phyloP scores from a whole-genome alignment of 2,113 vertebrate genomes.

The Cavia porcellus region DNA sequence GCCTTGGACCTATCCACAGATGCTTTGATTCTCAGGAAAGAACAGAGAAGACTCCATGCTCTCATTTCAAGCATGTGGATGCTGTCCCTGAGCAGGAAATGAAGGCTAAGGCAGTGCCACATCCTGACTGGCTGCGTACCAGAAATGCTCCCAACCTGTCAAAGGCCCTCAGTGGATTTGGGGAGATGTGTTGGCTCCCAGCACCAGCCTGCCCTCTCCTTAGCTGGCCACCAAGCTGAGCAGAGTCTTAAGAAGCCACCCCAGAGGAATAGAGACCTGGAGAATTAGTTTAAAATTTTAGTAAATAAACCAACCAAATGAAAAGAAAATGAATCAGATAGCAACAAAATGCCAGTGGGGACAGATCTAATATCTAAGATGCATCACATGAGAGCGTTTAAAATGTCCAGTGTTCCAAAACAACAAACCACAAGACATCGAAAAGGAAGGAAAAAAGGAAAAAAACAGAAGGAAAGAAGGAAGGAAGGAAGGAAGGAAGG shows the following conservation, averaged over 20 bases:
- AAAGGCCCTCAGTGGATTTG: background rate
- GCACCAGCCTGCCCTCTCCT: accelerated
- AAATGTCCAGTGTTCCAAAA: background rate
- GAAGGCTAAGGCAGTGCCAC: accelerated
- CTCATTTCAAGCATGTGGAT: accelerated
- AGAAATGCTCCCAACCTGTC: accelerated
- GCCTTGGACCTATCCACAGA: no score
- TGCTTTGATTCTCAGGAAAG: background rate
- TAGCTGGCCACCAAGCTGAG: background rate
- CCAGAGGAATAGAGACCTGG: background rate
- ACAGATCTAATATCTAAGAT: no score
- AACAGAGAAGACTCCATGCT: accelerated
- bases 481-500: background rate
- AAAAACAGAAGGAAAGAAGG: background rate
- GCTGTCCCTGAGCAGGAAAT: background rate
- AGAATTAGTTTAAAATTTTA: background rate
- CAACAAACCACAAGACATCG: background rate
- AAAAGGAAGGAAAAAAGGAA: background rate
- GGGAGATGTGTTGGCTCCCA: no score
- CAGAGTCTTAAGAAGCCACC: background rate
- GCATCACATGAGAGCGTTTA: background rate
- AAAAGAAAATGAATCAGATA: background rate
- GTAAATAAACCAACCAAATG: background rate
- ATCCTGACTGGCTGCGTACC: accelerated
- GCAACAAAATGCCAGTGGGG: accelerated